A percentile compares a stretch with the other conserved stretches of the same genome.
These are phyloP conservation scores for Cephus pygmeus DNA, from an alignment of 2,888 invertebrate genomes.

Conservation along the genomic window DNA sequence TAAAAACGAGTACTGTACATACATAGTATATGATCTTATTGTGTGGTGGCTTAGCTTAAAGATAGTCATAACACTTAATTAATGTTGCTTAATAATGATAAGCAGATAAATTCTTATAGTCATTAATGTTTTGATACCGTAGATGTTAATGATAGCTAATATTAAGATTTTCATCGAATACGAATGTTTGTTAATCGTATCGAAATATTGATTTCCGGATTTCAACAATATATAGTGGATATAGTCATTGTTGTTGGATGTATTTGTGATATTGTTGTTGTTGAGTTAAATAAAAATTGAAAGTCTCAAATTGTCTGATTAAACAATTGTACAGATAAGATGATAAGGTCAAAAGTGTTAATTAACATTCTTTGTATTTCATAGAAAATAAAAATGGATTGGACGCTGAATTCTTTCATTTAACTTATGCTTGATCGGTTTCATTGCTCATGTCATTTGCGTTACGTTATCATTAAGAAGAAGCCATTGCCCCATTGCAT, in stretches of 20 bases:
- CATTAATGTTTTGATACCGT: not conserved
- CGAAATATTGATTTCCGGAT: not conserved
- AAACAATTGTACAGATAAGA: not conserved
- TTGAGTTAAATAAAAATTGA: not conserved
- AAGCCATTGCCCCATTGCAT: not conserved
- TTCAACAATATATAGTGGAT: not conserved
- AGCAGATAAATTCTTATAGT: not conserved
- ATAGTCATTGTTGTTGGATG: slow-evolving; percentile 1
- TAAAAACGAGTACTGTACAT: not conserved
- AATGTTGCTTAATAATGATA: not conserved
- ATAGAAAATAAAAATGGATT: not conserved
- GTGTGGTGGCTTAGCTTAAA: not conserved
- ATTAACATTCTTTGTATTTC: not conserved
- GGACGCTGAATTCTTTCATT: not conserved
- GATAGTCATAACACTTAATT: not conserved
- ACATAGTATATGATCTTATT: not conserved
- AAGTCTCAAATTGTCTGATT: not conserved
- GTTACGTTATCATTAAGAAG: not conserved
- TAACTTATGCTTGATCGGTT: not conserved
- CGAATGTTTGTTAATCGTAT: not conserved
- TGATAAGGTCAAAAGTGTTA: not conserved
- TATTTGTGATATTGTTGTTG: slow-evolving; percentile 5
- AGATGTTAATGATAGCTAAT: not conserved
- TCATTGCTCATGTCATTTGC: not conserved
- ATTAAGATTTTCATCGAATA: not conserved